Evolutionary conservation across 2,113 vertebrate genomes (phyloP).

Genomic region (Xerus inauris): DNA sequence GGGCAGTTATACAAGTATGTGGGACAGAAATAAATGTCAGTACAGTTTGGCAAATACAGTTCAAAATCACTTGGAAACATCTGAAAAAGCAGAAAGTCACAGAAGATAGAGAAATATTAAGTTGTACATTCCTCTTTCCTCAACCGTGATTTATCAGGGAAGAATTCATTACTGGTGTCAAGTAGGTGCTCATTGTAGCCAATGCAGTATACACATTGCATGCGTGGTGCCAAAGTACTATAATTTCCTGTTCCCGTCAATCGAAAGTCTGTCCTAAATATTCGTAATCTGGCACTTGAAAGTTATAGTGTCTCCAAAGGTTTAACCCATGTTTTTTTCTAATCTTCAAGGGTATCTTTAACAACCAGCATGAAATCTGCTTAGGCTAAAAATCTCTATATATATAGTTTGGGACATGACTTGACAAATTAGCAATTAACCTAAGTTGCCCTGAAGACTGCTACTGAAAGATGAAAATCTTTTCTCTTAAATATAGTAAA

Average conservation of each 20-base stretch:
- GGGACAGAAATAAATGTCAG: background rate
- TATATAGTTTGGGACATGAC: background rate
- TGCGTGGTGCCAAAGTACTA: background rate
- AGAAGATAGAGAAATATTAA: background rate
- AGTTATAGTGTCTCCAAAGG: background rate
- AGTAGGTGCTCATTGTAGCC: background rate
- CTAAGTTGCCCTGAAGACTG: background rate
- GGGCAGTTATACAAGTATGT: background rate
- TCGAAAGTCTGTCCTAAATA: background rate
- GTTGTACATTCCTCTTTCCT: background rate
- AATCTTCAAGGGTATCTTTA: background rate
- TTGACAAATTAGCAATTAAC: background rate
- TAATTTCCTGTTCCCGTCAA: background rate
- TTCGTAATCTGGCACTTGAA: constrained; percentile 27
- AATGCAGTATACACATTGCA: background rate
- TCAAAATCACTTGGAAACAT: background rate
- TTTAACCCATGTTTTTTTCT: background rate
- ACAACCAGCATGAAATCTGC: background rate
- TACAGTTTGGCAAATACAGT: background rate
- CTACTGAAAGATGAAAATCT: background rate
- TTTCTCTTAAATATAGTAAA: background rate
- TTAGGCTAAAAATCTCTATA: background rate
- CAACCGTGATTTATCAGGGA: background rate
- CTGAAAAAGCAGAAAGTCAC: background rate
- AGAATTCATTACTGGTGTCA: background rate